Percentiles rank a stretch among this genome's conserved stretches.
Evolutionary conservation across 2,888 invertebrate genomes (phyloP).

Genomic region (Drosophila neotestacea): DNA sequence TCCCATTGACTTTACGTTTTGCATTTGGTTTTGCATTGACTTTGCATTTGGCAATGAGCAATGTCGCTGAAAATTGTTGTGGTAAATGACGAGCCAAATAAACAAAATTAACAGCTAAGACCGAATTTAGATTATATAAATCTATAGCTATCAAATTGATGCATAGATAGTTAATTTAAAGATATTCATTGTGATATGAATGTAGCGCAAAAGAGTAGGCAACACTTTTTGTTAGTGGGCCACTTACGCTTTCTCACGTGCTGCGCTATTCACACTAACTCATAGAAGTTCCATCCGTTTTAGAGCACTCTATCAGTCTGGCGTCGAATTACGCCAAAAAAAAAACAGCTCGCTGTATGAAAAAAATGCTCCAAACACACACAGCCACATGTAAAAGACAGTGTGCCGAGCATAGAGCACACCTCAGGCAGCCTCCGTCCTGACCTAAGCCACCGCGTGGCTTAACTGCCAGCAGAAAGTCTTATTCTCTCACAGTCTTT

Average conservation of each 20-base stretch:
- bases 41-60: slow-evolving; percentile 17
- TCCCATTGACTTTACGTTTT: slow-evolving; percentile 62
- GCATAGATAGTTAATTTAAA: too few relatives aligned
- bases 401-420: slow-evolving; percentile 28
- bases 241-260: slow-evolving; percentile 11
- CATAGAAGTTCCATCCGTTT: slow-evolving; percentile 25
- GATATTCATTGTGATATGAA: background rate
- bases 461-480: slow-evolving; percentile 71
- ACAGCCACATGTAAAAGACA: slow-evolving; percentile 1
- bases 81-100: background rate
- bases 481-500: slow-evolving; percentile 20
- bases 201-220: slow-evolving; percentile 56
- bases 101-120: background rate
- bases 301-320: slow-evolving; percentile 72
- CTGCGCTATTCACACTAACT: slow-evolving; percentile 9
- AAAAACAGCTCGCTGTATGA: slow-evolving; percentile 22
- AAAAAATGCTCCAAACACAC: slow-evolving; percentile 33
- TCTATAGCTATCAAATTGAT: too few relatives aligned
- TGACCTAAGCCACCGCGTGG: slow-evolving; percentile 78
- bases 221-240: slow-evolving; percentile 18
- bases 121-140: too few relatives aligned
- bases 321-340: slow-evolving; percentile 36
- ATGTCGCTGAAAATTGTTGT: background rate
- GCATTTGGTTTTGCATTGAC: slow-evolving; percentile 48
- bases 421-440: slow-evolving; percentile 74